Evolutionary conservation across 2,113 vertebrate species (phyloP).

Genomic region (Brachypodius melanocephalos): DNA sequence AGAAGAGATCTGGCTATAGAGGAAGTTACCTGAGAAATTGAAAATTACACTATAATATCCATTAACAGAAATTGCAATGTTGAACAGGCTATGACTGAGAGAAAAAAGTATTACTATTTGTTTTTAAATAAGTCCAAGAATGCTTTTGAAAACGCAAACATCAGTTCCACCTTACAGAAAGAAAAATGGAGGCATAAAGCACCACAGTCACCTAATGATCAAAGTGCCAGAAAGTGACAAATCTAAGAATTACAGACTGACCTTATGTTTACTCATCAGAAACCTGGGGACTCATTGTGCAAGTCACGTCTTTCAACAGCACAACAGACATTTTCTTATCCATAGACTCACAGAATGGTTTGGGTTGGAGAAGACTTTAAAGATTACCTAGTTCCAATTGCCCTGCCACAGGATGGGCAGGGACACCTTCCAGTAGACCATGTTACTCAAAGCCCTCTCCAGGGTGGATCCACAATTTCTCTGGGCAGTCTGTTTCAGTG

Average conservation of each 20-base stretch:
- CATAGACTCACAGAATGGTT: background rate
- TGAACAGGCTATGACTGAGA: background rate
- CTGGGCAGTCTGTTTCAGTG: background rate
- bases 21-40: background rate
- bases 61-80: background rate
- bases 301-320: background rate
- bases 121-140: background rate
- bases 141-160: background rate
- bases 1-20: background rate
- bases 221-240: background rate
- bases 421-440: background rate
- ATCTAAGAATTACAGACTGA: background rate
- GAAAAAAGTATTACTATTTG: background rate
- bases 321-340: background rate
- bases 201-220: background rate
- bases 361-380: background rate
- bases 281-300: background rate
- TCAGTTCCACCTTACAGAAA: background rate
- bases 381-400: background rate
- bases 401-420: background rate
- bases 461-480: background rate
- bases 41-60: background rate
- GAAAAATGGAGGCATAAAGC: background rate
- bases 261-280: background rate
- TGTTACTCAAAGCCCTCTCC: background rate